Evolutionary conservation across 1,140 invertebrate species (phyloP), one percentile per base, ranked within the genome.

Genomic region (Saccostrea echinata): DNA sequence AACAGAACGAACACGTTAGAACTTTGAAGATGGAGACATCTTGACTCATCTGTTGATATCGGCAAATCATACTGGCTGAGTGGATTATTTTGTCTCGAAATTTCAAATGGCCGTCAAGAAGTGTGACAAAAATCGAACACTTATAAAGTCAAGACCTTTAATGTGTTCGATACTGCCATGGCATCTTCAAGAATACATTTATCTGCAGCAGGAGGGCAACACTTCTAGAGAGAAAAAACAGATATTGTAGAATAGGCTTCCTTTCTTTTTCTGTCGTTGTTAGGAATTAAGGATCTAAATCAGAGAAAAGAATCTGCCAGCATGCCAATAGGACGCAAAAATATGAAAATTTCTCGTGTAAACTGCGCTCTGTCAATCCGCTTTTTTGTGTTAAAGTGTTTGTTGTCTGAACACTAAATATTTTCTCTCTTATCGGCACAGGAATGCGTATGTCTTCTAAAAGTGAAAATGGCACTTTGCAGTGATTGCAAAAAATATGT

Each of bases 401-500:
- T 30, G 68, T 13, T 76, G 68, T 30, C n/a, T 30, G 27, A 71
- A 8, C 24, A 76, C 27, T 27, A 27, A 76, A 76, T 76, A 76
- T 33, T 76, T 33, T 76, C 27, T 76, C 68, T 76, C 68, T 30
- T 30, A 76, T 76, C 12, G 30, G 68, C 68, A 27, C 11, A 33
- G 68, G 27, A 76, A 76, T 76, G 24, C 13, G 9, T 33, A 30
- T 33, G 24, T 76, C 68, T 76, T 35, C 68, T 76, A 16, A 76
- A 76, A 76, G 24, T 76, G 68, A 76, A 76, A 76, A 76, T 76
- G 68, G 68, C 68, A 76, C 68, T 76, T 35, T 76, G 27, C 68
- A 76, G 24, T 18, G 24, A 30, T 30, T 76, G 6, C 24, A 30
- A 76, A 27, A 76, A 76, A 76, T 12, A 76, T 76, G 68, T 76